Conservation (phyloP, 2,888 invertebrate species). For the Pammene fasciana region DNA sequence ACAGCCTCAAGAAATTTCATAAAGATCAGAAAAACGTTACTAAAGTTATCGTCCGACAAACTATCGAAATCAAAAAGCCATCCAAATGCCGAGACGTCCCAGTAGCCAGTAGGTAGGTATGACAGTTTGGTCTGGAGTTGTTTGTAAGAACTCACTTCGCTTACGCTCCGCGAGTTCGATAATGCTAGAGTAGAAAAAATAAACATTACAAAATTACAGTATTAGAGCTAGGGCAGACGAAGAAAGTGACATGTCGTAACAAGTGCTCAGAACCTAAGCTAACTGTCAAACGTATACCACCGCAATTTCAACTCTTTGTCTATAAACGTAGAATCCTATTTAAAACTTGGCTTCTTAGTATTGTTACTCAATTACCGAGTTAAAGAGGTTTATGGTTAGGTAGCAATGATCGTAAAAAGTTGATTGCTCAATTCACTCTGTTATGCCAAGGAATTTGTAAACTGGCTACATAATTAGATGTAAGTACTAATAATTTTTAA, state of each 20-base stretch:
- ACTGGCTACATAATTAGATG: not conserved
- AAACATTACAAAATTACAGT: conserved; percentile 10
- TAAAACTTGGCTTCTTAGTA: not conserved
- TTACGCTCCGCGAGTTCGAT: too few species aligned
- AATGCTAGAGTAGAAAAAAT: too few species aligned
- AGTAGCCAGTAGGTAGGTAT: too few species aligned
- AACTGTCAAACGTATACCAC: not conserved
- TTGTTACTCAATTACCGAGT: conserved; percentile 18
- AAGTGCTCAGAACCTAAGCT: not conserved
- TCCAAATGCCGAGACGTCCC: too few species aligned
- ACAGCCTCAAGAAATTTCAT: too few species aligned
- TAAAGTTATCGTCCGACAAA: too few species aligned
- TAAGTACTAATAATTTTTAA: too few species aligned
- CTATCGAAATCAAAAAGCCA: too few species aligned
- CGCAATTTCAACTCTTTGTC: not conserved
- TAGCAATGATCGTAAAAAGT: conserved; percentile 9
- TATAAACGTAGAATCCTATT: not conserved
- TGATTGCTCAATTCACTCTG: not conserved
- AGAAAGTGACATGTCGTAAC: conserved; percentile 20
- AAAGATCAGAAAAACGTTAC: too few species aligned
- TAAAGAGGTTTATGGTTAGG: conserved; percentile 19
- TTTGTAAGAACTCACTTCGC: too few species aligned
- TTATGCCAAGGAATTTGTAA: not conserved
- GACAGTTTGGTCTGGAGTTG: too few species aligned
- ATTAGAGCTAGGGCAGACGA: not conserved